Evolutionary conservation across 2,797 vertebrate genomes (phyloP).

Genomic region (Todus mexicanus): DNA sequence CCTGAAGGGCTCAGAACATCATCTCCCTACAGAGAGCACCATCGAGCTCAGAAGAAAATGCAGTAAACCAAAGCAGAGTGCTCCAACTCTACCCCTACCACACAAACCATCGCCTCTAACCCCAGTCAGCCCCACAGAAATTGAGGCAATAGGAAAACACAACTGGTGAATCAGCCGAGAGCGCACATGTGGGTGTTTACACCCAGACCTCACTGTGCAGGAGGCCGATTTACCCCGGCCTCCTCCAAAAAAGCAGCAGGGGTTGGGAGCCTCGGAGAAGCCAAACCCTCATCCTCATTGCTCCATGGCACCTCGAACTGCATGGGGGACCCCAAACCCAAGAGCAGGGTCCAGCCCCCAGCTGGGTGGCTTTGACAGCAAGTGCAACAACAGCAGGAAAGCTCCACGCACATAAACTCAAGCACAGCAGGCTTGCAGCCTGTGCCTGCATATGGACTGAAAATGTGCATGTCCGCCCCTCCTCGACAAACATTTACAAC

Average conservation of each 20-base stretch:
- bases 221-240: background rate
- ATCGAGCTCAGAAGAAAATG: background rate
- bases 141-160: background rate
- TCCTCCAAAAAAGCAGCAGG: background rate
- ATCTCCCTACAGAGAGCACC: too few species aligned
- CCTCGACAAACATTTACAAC: background rate
- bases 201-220: background rate
- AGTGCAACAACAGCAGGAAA: background rate
- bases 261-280: background rate
- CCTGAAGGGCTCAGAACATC: background rate
- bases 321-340: background rate
- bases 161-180: background rate
- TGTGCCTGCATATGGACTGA: background rate
- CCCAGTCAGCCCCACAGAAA: background rate
- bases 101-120: background rate
- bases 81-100: background rate
- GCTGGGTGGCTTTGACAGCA: background rate
- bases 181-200: background rate
- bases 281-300: background rate
- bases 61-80: background rate
- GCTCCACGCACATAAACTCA: background rate
- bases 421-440: background rate
- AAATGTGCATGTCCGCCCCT: background rate
- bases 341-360: rapidly evolving
- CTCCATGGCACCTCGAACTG: background rate